phyloP scores from a whole-genome alignment of 2,888 invertebrate species.

The Dusona sp. region DNA sequence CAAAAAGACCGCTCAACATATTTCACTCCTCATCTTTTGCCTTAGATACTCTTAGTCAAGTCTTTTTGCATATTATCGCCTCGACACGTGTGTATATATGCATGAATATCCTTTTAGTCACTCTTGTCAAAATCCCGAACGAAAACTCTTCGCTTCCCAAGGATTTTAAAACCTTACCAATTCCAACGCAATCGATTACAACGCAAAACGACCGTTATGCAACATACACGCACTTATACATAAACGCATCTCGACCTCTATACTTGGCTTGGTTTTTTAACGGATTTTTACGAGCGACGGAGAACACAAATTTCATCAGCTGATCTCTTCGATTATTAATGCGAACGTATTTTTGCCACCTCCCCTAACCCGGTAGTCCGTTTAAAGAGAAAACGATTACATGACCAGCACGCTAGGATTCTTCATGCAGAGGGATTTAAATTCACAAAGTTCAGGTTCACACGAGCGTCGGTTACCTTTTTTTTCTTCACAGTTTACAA shows the following conservation, averaged over 20 bases:
- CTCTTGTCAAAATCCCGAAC: slow-evolving; percentile 68
- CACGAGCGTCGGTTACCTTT: slow-evolving; percentile 21
- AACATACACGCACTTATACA: neutral
- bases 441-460: slow-evolving; percentile 20
- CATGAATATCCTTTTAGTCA: slow-evolving; percentile 51
- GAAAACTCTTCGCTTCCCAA: slow-evolving; percentile 63
- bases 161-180: slow-evolving; percentile 54
- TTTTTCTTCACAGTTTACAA: neutral
- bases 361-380: neutral
- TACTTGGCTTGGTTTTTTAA: slow-evolving; percentile 50
- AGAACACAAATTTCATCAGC: slow-evolving; percentile 43
- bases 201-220: slow-evolving; percentile 54
- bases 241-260: slow-evolving; percentile 7
- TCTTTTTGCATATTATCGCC: neutral
- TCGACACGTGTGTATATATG: slow-evolving; percentile 4
- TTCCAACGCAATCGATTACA: slow-evolving; percentile 59
- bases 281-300: slow-evolving; percentile 54
- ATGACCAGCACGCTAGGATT: neutral
- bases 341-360: slow-evolving; percentile 8
- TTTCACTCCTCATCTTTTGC: neutral
- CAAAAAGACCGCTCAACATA: slow-evolving; percentile 11
- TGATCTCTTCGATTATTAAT: slow-evolving; percentile 61
- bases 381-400: slow-evolving; percentile 53
- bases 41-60: neutral
- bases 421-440: slow-evolving; percentile 41